Conservation (phyloP, 92 coral and sea anemone genomes). For the Metridium senile region DNA sequence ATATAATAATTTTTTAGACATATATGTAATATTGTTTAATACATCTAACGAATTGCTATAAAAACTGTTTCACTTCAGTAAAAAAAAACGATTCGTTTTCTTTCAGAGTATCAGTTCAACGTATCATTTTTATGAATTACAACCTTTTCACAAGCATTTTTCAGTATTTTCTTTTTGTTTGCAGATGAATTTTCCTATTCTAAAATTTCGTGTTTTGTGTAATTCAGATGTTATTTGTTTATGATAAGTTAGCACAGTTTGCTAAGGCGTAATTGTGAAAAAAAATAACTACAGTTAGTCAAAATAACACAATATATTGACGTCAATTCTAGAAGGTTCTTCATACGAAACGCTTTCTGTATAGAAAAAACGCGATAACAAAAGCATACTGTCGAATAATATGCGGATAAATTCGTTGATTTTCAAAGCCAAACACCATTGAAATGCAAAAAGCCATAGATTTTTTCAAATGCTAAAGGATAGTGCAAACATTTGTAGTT, state of each 20-base stretch:
- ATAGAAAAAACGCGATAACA: background rate
- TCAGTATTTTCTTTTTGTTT: too few relatives aligned
- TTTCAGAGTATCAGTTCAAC: too few relatives aligned
- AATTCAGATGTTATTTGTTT: too few relatives aligned
- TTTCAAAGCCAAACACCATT: background rate
- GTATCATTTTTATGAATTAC: too few relatives aligned
- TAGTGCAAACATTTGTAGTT: background rate
- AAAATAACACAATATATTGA: slow-evolving; percentile 1
- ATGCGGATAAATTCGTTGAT: background rate
- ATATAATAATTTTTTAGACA: too few relatives aligned
- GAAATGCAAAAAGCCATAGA: background rate
- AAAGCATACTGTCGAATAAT: background rate
- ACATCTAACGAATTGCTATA: too few relatives aligned
- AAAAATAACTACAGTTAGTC: background rate
- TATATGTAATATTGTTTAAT: too few relatives aligned
- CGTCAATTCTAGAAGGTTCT: slow-evolving; percentile 13
- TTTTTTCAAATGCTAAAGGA: background rate
- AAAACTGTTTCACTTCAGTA: too few relatives aligned
- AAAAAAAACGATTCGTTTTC: too few relatives aligned
- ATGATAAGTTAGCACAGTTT: background rate
- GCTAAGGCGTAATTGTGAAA: background rate
- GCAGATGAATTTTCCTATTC: too few relatives aligned
- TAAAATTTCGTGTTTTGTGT: too few relatives aligned
- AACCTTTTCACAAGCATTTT: too few relatives aligned
- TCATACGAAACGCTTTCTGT: background rate